Evolutionary conservation across 1,140 invertebrate species (phyloP).

Genomic region (Drosophila kohkoa): DNA sequence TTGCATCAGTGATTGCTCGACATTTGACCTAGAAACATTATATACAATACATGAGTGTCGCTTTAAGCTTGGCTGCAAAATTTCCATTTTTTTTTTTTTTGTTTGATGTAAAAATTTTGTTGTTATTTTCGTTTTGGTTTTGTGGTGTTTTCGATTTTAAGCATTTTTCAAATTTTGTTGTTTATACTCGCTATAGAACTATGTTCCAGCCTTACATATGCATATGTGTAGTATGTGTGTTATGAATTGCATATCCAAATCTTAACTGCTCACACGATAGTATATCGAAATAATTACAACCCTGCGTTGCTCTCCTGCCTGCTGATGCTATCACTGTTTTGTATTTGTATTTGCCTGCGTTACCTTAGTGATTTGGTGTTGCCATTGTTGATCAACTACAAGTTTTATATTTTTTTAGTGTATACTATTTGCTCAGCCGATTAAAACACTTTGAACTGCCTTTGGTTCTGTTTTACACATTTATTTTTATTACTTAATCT

Average conservation of each 20-base stretch:
- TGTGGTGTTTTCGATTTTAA: conserved; percentile 25
- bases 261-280: background rate
- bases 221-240: background rate
- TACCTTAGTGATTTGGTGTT: background rate
- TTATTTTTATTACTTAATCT: conserved; percentile 26
- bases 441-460: conserved; percentile 17
- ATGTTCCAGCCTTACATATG: conserved; percentile 1
- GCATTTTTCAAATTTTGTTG: conserved; percentile 66
- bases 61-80: conserved; percentile 55
- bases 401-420: background rate
- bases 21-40: conserved; percentile 85
- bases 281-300: conserved; percentile 12
- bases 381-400: conserved; percentile 8
- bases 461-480: conserved; percentile 23
- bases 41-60: conserved; percentile 67
- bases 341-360: background rate
- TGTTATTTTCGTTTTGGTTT: conserved; percentile 21
- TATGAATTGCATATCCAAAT: conserved; percentile 18
- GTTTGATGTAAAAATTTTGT: conserved; percentile 23
- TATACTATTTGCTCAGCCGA: background rate
- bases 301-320: background rate
- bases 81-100: conserved; percentile 42
- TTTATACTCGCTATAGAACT: conserved; percentile 25
- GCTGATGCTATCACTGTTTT: background rate
- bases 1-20: conserved; percentile 83